Percentiles rank a stretch among this genome's conserved stretches.
Evolutionary conservation across 1,140 invertebrate genomes (phyloP).

Genomic region (Mycetomoellerius zeteki): DNA sequence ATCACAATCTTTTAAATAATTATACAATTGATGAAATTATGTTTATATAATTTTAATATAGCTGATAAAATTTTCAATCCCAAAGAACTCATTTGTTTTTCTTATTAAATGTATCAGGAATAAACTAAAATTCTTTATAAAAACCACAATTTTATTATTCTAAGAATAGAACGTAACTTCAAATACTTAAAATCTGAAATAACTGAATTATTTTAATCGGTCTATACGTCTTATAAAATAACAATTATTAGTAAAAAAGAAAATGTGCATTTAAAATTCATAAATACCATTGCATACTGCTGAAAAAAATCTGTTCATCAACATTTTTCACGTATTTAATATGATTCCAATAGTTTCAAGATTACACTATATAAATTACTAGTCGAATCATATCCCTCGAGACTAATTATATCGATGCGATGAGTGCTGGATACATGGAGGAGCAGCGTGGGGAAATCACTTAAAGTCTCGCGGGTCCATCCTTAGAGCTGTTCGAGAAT

Average conservation of each 20-base stretch:
- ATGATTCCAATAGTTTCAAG: background rate
- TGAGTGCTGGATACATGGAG: constrained; percentile 44
- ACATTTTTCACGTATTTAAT: background rate
- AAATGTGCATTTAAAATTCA: background rate
- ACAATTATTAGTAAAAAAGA: background rate
- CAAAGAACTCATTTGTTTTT: background rate
- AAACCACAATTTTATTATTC: background rate
- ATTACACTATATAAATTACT: background rate
- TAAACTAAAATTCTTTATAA: background rate
- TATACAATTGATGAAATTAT: background rate
- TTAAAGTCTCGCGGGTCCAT: constrained; percentile 59
- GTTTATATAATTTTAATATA: background rate
- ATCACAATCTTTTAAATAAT: background rate
- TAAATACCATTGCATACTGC: background rate
- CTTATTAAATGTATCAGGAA: background rate
- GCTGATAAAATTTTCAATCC: background rate
- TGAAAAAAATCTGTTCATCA: background rate
- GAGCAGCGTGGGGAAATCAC: constrained; percentile 65
- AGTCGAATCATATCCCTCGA: constrained; percentile 15
- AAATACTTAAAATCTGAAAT: background rate
- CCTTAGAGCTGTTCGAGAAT: constrained; percentile 10
- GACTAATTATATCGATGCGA: constrained; percentile 24
- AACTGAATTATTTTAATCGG: background rate
- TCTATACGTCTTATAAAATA: background rate
- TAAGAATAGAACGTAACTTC: background rate